Conservation (phyloP, 2,797 vertebrate genomes). For the Lophotriccus pileatus region DNA sequence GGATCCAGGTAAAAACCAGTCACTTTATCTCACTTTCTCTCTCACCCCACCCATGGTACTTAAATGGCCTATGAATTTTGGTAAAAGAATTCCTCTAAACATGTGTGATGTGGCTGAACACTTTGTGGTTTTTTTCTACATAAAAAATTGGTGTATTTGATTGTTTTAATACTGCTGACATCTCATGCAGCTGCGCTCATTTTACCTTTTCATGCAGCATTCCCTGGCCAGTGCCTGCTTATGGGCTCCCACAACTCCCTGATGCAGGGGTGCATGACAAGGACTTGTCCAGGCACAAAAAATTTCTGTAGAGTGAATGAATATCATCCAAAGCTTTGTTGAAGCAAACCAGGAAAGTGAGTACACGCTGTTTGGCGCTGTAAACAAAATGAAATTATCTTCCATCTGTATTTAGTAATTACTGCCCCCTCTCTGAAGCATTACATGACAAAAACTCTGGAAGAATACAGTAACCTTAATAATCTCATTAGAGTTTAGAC, state of each 20-base stretch:
- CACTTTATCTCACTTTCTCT: not conserved
- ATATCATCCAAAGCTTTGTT: not conserved
- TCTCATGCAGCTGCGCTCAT: not conserved
- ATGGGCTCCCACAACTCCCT: fast-evolving
- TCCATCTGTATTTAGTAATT: not conserved
- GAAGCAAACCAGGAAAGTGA: not conserved
- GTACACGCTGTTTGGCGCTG: too few relatives aligned
- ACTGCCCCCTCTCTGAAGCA: not conserved
- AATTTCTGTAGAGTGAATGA: not conserved
- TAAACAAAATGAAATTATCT: not conserved
- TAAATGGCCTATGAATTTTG: not conserved
- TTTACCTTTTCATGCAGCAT: not conserved
- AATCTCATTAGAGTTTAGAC: not conserved
- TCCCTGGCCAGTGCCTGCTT: fast-evolving
- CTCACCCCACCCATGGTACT: not conserved
- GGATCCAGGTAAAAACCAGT: not conserved
- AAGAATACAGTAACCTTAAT: not conserved
- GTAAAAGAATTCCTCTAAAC: not conserved
- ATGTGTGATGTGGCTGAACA: fast-evolving
- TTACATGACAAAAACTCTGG: not conserved
- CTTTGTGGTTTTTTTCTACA: not conserved
- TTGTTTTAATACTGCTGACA: not conserved
- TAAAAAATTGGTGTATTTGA: fast-evolving
- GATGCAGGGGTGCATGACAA: fast-evolving
- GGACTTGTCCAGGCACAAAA: not conserved